phyloP scores from a whole-genome alignment of 2,113 vertebrate genomes.

The Spermophilus dauricus region DNA sequence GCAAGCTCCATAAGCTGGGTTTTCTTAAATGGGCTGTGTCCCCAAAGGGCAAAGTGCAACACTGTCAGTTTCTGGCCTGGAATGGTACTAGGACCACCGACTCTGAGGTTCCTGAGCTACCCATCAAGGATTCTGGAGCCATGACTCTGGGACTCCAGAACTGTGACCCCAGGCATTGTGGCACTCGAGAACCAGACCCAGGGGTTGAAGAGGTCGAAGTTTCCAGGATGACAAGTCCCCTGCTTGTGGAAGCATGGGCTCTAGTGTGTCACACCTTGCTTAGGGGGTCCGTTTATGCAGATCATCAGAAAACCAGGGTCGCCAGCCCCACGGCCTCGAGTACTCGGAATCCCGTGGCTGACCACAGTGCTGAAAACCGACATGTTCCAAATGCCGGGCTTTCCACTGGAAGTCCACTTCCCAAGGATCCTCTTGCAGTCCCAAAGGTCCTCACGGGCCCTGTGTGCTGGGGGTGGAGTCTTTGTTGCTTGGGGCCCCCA shows the following conservation, averaged over 20 bases:
- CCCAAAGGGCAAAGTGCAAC: too few relatives aligned
- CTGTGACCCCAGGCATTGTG: accelerated
- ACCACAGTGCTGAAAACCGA: neutral
- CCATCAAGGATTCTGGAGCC: neutral
- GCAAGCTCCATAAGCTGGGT: neutral
- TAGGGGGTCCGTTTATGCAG: accelerated
- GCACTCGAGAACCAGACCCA: neutral
- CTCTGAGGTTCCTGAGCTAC: neutral
- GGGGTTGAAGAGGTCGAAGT: neutral
- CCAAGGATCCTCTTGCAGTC: neutral
- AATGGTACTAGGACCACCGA: neutral
- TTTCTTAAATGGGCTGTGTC: neutral
- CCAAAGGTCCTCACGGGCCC: neutral
- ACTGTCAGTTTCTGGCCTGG: too few relatives aligned
- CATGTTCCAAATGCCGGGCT: neutral
- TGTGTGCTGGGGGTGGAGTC: neutral
- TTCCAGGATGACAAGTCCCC: neutral
- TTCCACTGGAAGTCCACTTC: neutral
- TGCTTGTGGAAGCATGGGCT: neutral
- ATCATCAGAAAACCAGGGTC: neutral
- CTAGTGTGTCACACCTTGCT: accelerated
- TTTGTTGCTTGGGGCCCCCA: neutral
- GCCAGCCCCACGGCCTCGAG: accelerated
- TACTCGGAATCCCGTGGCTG: neutral
- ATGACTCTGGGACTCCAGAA: neutral